Percentiles rank a stretch among this genome's conserved stretches.
Conservation (phyloP, 2,113 vertebrate species). For the Microcebus murinus region DNA sequence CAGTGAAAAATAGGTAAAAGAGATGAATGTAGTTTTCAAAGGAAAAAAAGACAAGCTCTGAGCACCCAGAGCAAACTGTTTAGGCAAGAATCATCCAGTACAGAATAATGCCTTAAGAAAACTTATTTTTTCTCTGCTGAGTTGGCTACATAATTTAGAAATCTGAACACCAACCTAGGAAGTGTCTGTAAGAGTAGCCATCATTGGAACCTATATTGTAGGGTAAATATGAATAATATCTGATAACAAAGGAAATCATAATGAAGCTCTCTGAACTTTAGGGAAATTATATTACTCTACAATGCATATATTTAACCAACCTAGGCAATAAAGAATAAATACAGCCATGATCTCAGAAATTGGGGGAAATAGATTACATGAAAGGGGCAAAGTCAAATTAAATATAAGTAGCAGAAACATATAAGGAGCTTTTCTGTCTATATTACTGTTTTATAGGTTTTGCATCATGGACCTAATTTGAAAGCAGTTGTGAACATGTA, state of each 20-base stretch:
- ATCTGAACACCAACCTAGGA: background rate
- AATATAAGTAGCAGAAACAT: background rate
- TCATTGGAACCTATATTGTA: background rate
- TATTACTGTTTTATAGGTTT: slow-evolving; percentile 67
- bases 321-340: background rate
- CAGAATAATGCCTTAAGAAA: background rate
- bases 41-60: background rate
- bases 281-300: background rate
- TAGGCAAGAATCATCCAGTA: background rate
- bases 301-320: background rate
- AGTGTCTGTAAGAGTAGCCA: background rate
- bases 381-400: background rate
- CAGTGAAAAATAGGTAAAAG: background rate
- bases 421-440: background rate
- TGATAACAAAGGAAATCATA: background rate
- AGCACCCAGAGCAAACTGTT: background rate
- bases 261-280: background rate
- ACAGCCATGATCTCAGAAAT: background rate
- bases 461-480: slow-evolving; percentile 59
- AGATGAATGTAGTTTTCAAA: background rate
- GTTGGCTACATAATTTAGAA: background rate
- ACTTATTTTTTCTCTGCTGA: background rate
- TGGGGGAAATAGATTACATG: background rate
- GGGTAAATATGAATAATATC: background rate
- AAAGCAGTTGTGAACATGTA: slow-evolving; percentile 65